These are phyloP conservation scores for Drosophila orena DNA, from an alignment of 1,140 invertebrate genomes.

Conservation along the genomic window DNA sequence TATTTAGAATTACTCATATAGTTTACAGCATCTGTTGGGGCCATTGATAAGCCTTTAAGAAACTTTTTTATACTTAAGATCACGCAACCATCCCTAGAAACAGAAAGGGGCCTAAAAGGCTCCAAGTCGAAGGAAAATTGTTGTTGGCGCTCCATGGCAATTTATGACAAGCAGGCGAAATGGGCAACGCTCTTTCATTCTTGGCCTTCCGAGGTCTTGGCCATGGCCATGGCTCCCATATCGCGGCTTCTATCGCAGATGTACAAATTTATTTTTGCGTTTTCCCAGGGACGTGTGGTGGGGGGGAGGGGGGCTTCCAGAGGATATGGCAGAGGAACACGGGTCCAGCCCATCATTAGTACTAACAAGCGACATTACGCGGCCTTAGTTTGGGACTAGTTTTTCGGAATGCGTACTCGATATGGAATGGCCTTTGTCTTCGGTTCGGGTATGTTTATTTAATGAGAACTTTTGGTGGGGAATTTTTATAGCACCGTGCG, in stretches of 20 bases:
- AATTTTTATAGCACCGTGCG: constrained; percentile 67
- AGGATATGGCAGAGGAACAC: constrained; percentile 1
- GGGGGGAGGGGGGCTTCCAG: neutral
- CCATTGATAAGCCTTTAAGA: too few relatives aligned
- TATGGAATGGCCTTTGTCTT: constrained; percentile 44
- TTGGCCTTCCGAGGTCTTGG: constrained; percentile 34
- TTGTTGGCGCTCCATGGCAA: constrained; percentile 68
- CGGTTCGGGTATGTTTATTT: constrained; percentile 61
- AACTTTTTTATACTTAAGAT: neutral
- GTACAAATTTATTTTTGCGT: constrained; percentile 75
- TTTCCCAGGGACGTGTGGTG: constrained; percentile 17
- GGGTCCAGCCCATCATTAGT: constrained; percentile 69
- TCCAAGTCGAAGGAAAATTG: constrained; percentile 47
- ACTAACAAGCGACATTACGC: constrained; percentile 80
- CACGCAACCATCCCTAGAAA: constrained; percentile 27
- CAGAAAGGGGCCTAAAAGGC: constrained; percentile 1
- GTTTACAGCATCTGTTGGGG: too few relatives aligned
- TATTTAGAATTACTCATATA: too few relatives aligned
- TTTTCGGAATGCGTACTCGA: constrained; percentile 68
- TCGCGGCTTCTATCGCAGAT: constrained; percentile 72
- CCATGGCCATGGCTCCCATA: constrained; percentile 60
- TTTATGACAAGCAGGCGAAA: constrained; percentile 78
- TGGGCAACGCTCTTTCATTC: constrained; percentile 42
- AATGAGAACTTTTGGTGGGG: constrained; percentile 50
- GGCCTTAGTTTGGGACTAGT: constrained; percentile 50